Evolutionary conservation across 1,140 invertebrate genomes (phyloP), one percentile per base, ranked within the genome.

Genomic region (Tyrophagus putrescentiae): DNA sequence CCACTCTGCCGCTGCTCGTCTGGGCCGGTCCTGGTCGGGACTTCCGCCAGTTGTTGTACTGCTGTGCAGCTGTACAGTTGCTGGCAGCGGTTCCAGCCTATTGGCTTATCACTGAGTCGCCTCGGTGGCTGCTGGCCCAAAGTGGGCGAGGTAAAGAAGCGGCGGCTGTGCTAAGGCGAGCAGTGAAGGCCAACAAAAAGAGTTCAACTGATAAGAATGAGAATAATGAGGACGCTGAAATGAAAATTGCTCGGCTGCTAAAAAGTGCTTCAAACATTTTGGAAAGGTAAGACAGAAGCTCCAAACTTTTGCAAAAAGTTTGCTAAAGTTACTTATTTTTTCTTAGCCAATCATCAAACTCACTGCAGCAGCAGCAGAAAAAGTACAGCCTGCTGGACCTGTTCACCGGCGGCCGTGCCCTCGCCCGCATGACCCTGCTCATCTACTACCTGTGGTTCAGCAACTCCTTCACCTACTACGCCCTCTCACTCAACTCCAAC

Each of bases 401-500:
- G 11, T 48, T 64, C 7, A 18, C 42, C 27, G 58, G 54, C 11
- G 25, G 56, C n/a, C n/a, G n/a, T n/a, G 57, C 52, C 5, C 18
- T 68, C 21, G 53, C 64, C 39, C 42, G 48, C 50, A 66, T 52
- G 28, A 67, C 63, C 11, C 52, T 67, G 0, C 59, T 60, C 28
- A 33, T 67, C 5, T 64, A 63, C 52, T 64, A 65, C 21, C 13
- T 61, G 5, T 67, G 65, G 65, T 87, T 86, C 67, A 82, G 83
- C 13, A 84, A 82, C 67, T 82, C 82, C 53, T 79, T 82, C 41
- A 80, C 84, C 5, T 88, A 87, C 69, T 88, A 87, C 65, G 86
- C 84, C 1, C 69, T 89, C 4, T 85, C 84, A 0, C 83, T 85
- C 77, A 85, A 84, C 66, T 81, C 83, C 1, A 81, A 79, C 27